Evolutionary conservation across 2,888 invertebrate genomes (phyloP), one percentile per base, ranked within the genome.

Genomic region (Unio pictorum): DNA sequence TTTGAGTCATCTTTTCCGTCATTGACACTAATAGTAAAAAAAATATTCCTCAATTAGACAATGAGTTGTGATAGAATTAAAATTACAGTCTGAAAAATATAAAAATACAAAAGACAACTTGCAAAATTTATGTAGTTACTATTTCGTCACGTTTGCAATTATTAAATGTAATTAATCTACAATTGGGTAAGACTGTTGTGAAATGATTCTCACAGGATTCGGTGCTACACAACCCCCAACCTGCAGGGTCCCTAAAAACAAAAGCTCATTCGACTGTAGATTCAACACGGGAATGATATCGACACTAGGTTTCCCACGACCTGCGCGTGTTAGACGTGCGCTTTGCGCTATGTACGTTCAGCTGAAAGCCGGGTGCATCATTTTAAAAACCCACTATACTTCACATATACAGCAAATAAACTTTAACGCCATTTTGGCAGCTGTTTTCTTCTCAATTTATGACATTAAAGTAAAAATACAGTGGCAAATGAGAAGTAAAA

Each of bases 261-360:
- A 69, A 57, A 57, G 23, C 57, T 23, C 63, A 63, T 59, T 61
- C 62, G 26, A 63, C 60, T 63, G 28, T n/a, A 26, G 23, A 18
- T 60, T 23, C n/a, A 69, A 64, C 56, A 67, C 56, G 71, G 74
- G 74, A 76, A 77, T 72, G 65, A 15, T 63, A 30, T 28, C 28
- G 34, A 61, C 55, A 57, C 64, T 30, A 28, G 61, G 45, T 63
- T 83, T 83, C 83, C 81, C 83, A 83, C 81, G 83, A 76, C 74
- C 76, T 65, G 73, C 81, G 76, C 83, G 81, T 81, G 82, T 72
- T 68, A 65, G 74, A 73, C 80, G 75, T 77, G 73, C 76, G 81
- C 71, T 18, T 55, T 66, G 70, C 75, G 60, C 67, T 64, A 23
- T 63, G 45, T 45, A 45, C 45, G 15, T 45, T 45, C 45, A 45